phyloP scores from a whole-genome alignment of 2,797 vertebrate genomes.

The Eospalax fontanierii region DNA sequence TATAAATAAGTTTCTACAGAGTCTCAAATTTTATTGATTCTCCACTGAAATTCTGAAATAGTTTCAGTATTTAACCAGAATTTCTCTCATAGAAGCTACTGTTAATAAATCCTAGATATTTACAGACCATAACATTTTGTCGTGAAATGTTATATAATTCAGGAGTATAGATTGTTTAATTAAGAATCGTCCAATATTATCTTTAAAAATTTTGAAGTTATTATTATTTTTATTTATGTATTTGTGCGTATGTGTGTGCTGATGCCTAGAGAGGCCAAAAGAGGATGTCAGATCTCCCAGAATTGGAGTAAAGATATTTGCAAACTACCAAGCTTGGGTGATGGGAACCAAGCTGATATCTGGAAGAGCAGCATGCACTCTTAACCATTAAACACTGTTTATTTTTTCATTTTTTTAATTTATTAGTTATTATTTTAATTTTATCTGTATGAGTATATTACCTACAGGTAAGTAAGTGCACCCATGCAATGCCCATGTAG shows the following conservation, averaged over 20 bases:
- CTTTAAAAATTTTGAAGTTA: neutral
- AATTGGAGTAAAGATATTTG: neutral
- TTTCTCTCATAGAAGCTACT: neutral
- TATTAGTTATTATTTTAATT: too few species aligned
- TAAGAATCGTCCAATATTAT: neutral
- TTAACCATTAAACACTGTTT: too few species aligned
- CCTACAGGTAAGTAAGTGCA: too few species aligned
- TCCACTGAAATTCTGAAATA: neutral
- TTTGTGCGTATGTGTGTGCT: neutral
- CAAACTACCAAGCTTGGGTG: neutral
- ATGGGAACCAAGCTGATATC: neutral
- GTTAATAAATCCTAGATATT: neutral
- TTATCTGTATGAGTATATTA: too few species aligned
- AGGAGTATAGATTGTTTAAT: constrained; percentile 37
- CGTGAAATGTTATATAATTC: neutral
- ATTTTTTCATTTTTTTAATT: too few species aligned
- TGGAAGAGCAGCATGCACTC: neutral
- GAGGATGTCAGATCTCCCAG: neutral
- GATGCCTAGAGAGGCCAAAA: neutral
- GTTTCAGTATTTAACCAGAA: neutral
- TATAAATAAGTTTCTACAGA: constrained; percentile 37
- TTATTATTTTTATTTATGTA: neutral
- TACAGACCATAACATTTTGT: neutral
- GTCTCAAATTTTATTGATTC: neutral
- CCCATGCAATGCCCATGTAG: too few species aligned